phyloP scores from a whole-genome alignment of 2,888 invertebrate genomes.

The Cecidostiba fungosa region DNA sequence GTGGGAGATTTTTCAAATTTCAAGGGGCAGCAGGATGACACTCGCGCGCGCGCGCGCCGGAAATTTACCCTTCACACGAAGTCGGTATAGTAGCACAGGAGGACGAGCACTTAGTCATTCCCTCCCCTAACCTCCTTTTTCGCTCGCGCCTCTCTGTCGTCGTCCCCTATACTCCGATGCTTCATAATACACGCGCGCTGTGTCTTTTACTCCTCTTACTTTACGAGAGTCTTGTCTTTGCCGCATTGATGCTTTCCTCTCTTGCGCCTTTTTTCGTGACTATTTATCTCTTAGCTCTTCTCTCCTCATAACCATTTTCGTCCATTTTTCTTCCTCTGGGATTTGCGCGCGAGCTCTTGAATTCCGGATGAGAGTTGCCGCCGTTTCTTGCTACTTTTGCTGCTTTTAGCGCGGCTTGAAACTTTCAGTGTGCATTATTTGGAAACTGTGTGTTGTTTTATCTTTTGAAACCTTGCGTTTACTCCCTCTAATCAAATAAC shows the following conservation, averaged over 20 bases:
- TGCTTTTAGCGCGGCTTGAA: no score
- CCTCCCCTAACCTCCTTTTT: constrained; percentile 72
- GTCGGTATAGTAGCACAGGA: neutral
- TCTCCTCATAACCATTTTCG: constrained; percentile 56
- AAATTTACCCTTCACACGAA: constrained; percentile 59
- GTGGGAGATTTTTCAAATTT: constrained; percentile 55
- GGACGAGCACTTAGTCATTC: constrained; percentile 70
- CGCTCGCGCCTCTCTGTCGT: constrained; percentile 51
- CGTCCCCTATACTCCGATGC: neutral
- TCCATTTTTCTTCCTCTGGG: constrained; percentile 29
- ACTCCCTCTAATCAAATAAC: no score
- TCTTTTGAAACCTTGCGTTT: no score
- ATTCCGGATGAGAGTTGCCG: neutral
- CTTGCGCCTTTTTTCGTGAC: constrained; percentile 23
- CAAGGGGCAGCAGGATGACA: constrained; percentile 26
- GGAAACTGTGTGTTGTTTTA: no score
- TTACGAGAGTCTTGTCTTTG: constrained; percentile 49
- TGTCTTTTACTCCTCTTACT: neutral
- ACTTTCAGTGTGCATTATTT: no score
- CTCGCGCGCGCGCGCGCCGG: constrained; percentile 21
- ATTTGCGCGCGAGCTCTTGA: constrained; percentile 8
- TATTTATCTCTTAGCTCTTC: constrained; percentile 4
- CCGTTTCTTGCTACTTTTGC: no score
- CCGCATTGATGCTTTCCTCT: constrained; percentile 35
- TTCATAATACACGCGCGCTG: neutral